Percentiles rank a stretch among this genome's conserved stretches.
Conservation (phyloP, 2,113 vertebrate species). For the Epinephelus cyanopodus region DNA sequence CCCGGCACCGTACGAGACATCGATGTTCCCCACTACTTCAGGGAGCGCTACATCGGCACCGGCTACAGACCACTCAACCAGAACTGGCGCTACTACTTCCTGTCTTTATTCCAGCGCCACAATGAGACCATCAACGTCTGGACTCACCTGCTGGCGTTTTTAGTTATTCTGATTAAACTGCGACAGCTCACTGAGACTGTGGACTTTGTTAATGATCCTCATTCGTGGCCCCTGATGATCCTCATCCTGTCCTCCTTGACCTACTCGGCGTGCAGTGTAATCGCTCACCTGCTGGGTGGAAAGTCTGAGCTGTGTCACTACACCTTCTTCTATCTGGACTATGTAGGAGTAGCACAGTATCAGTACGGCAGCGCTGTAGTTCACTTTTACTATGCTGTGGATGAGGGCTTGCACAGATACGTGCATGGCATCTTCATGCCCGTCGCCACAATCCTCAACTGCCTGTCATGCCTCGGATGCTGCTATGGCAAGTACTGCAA, state of each 20-base stretch:
- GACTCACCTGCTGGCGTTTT: conserved; percentile 88
- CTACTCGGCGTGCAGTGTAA: conserved; percentile 88
- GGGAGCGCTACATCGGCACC: conserved; percentile 86
- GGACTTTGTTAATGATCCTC: conserved; percentile 87
- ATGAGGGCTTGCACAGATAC: conserved; percentile 82
- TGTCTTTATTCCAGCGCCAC: conserved; percentile 91
- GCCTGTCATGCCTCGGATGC: conserved; percentile 90
- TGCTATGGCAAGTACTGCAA: conserved; percentile 90
- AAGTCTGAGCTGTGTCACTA: conserved; percentile 92
- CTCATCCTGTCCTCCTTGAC: conserved; percentile 85
- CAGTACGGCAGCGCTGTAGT: conserved; percentile 91
- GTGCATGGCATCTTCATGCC: conserved; percentile 88
- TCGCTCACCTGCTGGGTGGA: conserved; percentile 90
- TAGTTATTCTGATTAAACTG: conserved; percentile 84
- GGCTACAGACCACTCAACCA: conserved; percentile 90
- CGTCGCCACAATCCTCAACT: conserved; percentile 82
- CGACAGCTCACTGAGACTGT: conserved; percentile 79
- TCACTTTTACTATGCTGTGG: conserved; percentile 90
- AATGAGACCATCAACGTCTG: conserved; percentile 94
- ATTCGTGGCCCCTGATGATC: conserved; percentile 89
- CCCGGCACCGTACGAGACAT: conserved; percentile 84
- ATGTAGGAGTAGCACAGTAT: conserved; percentile 92
- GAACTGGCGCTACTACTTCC: conserved; percentile 91
- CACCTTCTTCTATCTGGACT: conserved; percentile 93
- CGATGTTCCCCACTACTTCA: conserved; percentile 89